Base-by-base conservation (phyloP, 2,888 invertebrate genomes). In the Apomyelois bistriatella region DNA sequence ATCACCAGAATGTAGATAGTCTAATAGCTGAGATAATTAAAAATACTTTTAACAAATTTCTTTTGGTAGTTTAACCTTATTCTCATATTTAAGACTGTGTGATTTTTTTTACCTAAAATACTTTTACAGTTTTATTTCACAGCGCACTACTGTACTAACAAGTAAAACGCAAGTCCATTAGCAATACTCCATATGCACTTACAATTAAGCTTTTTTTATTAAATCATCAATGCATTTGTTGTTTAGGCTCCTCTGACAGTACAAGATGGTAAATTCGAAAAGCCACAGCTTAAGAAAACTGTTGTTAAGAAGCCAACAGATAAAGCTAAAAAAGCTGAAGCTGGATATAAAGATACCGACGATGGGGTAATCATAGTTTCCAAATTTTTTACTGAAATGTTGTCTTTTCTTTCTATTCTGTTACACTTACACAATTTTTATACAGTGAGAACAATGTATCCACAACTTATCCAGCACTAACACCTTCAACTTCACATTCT, bases 221-320 rank as follows among this genome's bases (percentile, higher is more conserved):
- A 64, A 59, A 59, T 61, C 68, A 68, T 69, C 73, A 76, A 75
- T 76, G 73, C 74, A 72, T 79, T 73, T 85, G 76, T 77, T 85
- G 62, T 73, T 61, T 88, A 90, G 90, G 88, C 80, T 61, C 88
- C 85, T 72, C 72, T 89, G 73, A 65, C 77, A 64, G 82, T 84
- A 70, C 83, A 84, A 68, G 87, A 77, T 69, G 89, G 89, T 79
- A 90, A 79, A 82, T 89, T 90, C 59, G 86, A 88, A 77, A 80
- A 77, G 58, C 90, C 90, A 60, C 79, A 85, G 62, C 85, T 89
- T 64, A 90, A 87, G 85, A 91, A 85, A 87, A 82, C 76, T 64
- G 72, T 73, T 60, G 72, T 73, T 60, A 88, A 79, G 84, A 86
- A 81, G 73, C 69, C 76, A 54, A 71, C 75, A 64, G 84, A 83